Evolutionary conservation across 2,113 vertebrate species (phyloP).

Genomic region (Pollimyrus isidori): DNA sequence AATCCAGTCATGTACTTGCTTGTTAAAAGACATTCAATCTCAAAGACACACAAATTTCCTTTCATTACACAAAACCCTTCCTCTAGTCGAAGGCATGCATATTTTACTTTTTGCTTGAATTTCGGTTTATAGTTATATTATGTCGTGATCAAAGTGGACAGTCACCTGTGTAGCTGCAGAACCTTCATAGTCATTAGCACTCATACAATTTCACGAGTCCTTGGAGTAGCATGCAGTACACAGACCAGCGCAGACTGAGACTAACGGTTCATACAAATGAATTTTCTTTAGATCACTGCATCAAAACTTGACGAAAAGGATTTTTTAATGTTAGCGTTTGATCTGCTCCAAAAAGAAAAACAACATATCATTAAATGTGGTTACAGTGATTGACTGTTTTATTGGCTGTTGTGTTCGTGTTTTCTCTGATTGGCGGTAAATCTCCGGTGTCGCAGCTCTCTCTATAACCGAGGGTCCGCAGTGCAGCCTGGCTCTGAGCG

Average conservation of each 20-base stretch:
- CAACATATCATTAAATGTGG: not conserved
- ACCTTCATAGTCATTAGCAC: not conserved
- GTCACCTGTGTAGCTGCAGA: not conserved
- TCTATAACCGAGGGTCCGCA: not conserved
- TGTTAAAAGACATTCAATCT: not conserved
- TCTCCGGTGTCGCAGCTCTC: not conserved
- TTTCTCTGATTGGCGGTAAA: not conserved
- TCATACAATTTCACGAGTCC: not conserved
- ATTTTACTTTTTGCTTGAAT: not conserved
- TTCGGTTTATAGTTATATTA: not conserved
- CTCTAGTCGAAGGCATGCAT: not conserved
- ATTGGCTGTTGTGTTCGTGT: not conserved
- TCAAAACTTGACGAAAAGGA: not conserved
- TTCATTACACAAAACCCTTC: not conserved
- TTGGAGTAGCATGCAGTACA: not conserved
- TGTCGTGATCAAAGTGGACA: not conserved
- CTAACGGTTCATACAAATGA: not conserved
- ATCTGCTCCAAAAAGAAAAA: not conserved
- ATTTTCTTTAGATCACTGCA: not conserved
- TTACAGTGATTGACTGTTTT: not conserved
- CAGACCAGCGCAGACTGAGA: not conserved
- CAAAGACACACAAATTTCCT: not conserved
- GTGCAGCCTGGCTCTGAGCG: not conserved
- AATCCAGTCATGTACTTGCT: not conserved
- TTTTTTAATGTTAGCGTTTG: not conserved